These are phyloP conservation scores for Pachyuromys duprasi DNA, from an alignment of 2,797 vertebrate species.

Conservation along the genomic window DNA sequence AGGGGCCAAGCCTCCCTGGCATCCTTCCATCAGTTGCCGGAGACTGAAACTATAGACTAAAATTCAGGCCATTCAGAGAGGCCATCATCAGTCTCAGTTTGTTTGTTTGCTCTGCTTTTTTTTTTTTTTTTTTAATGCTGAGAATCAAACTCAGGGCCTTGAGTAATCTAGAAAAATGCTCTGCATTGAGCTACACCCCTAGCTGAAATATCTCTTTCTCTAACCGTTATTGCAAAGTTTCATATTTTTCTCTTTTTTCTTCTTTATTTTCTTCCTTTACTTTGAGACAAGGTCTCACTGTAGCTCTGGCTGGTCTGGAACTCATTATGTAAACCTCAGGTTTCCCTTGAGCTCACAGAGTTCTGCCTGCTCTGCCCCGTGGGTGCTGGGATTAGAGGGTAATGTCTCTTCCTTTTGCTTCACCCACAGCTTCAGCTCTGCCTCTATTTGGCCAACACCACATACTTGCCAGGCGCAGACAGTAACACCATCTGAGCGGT, in stretches of 20 bases:
- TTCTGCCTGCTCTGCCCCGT: background rate
- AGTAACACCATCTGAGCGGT: background rate
- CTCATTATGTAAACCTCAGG: background rate
- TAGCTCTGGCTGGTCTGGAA: background rate
- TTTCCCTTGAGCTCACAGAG: background rate
- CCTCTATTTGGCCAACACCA: background rate
- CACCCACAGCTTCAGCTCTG: background rate
- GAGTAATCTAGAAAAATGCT: background rate
- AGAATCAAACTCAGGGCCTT: background rate
- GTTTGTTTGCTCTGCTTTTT: too few species aligned
- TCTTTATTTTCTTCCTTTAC: background rate
- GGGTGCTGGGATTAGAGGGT: background rate
- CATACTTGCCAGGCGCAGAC: background rate
- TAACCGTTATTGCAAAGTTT: background rate
- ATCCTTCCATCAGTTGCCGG: background rate
- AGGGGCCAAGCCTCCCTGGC: background rate
- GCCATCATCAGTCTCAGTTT: background rate
- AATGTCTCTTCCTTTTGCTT: background rate
- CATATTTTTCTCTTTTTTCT: too few species aligned
- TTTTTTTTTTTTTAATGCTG: background rate
- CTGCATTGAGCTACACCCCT: background rate
- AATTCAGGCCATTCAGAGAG: background rate
- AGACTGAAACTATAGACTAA: background rate
- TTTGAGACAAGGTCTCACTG: background rate
- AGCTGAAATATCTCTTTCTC: background rate